These are phyloP conservation scores for Glaucomys volans DNA, from an alignment of 2,113 vertebrate genomes.

Conservation along the genomic window DNA sequence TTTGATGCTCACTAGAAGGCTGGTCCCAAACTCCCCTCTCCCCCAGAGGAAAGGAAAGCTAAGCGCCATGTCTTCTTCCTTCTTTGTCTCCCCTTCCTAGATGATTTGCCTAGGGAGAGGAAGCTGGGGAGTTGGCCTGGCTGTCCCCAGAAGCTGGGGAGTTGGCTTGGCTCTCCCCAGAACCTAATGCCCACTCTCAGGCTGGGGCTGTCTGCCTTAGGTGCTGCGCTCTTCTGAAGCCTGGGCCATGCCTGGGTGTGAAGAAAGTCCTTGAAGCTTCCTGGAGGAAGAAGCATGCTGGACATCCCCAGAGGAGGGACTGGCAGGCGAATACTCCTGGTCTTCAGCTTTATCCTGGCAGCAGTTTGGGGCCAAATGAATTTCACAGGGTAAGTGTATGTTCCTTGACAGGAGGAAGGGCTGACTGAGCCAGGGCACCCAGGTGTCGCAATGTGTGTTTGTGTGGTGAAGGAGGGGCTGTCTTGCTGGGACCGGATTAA, in stretches of 20 bases:
- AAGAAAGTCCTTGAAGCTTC: not conserved
- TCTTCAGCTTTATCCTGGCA: conserved; percentile 82
- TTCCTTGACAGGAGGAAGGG: not conserved
- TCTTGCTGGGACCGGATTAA: not conserved
- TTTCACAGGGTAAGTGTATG: conserved; percentile 91
- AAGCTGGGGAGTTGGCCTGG: not conserved
- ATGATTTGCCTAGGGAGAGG: not conserved
- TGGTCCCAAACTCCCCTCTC: not conserved
- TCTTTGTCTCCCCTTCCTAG: not conserved
- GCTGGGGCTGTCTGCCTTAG: conserved; percentile 29
- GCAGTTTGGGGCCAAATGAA: conserved; percentile 83
- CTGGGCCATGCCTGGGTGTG: not conserved
- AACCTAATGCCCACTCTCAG: not conserved
- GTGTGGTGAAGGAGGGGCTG: not conserved
- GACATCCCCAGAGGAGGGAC: not conserved
- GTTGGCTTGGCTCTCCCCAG: not conserved
- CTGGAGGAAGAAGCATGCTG: conserved; percentile 52
- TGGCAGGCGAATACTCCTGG: conserved; percentile 83
- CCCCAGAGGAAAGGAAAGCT: conserved; percentile 1
- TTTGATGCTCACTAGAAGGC: not conserved
- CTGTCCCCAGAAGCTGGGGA: not conserved
- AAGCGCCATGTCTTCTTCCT: not conserved
- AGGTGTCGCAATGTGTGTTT: not conserved
- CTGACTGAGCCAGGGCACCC: not conserved
- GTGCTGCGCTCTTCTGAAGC: not conserved